Evolutionary conservation across 2,888 invertebrate species (phyloP), one percentile per base, ranked within the genome.

Genomic region (Furcula furcula): DNA sequence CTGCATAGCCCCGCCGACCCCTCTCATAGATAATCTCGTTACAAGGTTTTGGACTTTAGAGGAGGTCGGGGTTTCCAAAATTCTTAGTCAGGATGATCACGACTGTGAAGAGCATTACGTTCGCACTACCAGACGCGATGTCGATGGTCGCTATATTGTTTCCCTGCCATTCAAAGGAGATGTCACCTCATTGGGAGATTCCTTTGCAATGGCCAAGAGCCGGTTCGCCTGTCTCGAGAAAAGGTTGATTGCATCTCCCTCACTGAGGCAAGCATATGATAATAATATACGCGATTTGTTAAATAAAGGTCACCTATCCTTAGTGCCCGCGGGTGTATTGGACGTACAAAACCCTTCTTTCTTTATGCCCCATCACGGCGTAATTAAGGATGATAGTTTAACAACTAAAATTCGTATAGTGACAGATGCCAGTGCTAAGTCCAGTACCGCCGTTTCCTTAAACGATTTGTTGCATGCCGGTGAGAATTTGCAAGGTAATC

Each of bases 271-370:
- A 1, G 48, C 41, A n/a, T 48, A 42, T 25, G 40, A 47, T 33
- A 28, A 36, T 14, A 33, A 41, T 19, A 41, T 44, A 5, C 18
- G 6, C 1, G 45, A 45, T 18, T 45, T 40, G 31, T 16, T 45
- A 3, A 20, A 32, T 4, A 40, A 36, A 4, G 13, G 16, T 13
- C 29, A 29, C 12, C 7, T 40, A 2, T 35, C 31, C 5, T 15
- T 21, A 9, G 40, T 11, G 16, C 10, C 20, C n/a, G n/a, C n/a
- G n/a, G n/a, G n/a, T n/a, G n/a, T n/a, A n/a, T n/a, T n/a, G n/a
- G n/a, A n/a, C n/a, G n/a, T n/a, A n/a, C n/a, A n/a, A n/a, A n/a
- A n/a, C n/a, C n/a, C n/a, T n/a, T n/a, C n/a, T 4, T 19, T 7
- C 7, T 19, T 6, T 7, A 19, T 19, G 2, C 19, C 19, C 2